Conservation (phyloP, 2,888 invertebrate genomes). For the Lasioglossum marginatum region DNA sequence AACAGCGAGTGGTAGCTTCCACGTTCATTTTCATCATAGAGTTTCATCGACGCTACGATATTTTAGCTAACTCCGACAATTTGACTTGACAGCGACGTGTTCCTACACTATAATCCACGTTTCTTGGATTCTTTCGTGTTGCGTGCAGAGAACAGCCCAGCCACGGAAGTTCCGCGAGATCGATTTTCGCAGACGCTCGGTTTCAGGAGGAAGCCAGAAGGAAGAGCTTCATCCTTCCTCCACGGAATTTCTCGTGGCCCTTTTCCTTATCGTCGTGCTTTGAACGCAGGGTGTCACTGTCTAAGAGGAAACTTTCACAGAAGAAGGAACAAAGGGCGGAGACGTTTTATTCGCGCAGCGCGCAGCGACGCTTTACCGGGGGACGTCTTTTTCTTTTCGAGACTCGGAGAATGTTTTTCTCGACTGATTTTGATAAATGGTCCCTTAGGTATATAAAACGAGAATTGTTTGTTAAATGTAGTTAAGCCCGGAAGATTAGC, state of each 20-base stretch:
- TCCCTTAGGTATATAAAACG: too few relatives aligned
- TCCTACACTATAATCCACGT: background rate
- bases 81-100: background rate
- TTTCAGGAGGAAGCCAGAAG: background rate
- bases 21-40: background rate
- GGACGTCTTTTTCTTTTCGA: background rate
- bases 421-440: background rate
- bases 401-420: background rate
- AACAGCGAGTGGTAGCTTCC: background rate
- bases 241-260: background rate
- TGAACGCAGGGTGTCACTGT: background rate
- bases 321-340: background rate
- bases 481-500: too few relatives aligned
- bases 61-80: background rate
- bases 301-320: background rate
- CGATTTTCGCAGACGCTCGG: slow-evolving; percentile 2
- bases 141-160: background rate
- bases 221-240: background rate
- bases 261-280: background rate
- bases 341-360: background rate
- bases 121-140: background rate
- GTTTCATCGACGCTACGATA: background rate
- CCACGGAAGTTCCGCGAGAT: background rate
- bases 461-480: too few relatives aligned
- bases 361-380: background rate